These are phyloP conservation scores for Heliconius eleuchia DNA, from an alignment of 1,140 invertebrate genomes.

Conservation along the genomic window DNA sequence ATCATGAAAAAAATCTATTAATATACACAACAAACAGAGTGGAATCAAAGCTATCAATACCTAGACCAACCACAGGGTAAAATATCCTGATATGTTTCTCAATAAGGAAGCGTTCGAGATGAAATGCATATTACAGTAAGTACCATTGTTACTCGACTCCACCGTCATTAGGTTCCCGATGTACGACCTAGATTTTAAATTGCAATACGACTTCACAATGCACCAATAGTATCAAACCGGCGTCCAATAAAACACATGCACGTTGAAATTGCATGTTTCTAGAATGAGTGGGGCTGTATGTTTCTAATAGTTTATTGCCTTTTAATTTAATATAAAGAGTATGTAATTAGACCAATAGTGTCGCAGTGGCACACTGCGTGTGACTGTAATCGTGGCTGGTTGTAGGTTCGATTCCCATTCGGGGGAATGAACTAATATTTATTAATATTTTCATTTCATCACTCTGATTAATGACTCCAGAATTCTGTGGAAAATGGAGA, in stretches of 20 bases:
- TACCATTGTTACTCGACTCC: conserved; percentile 18
- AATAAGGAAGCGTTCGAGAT: conserved; percentile 14
- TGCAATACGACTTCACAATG: conserved; percentile 33
- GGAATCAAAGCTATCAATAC: neutral
- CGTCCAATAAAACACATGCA: conserved; percentile 37
- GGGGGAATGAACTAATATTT: too few species aligned
- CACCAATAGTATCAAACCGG: conserved; percentile 29
- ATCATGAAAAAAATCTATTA: too few species aligned
- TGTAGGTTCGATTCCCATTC: too few species aligned
- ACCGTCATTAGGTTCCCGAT: conserved; percentile 33
- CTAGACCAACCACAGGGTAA: neutral
- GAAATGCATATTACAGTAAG: conserved; percentile 8
- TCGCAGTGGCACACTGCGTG: too few species aligned
- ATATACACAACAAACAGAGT: neutral
- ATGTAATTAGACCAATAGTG: too few species aligned
- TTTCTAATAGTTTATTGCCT: neutral
- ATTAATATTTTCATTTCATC: too few species aligned
- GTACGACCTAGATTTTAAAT: conserved; percentile 41
- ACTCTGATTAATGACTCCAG: too few species aligned
- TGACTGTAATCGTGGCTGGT: too few species aligned
- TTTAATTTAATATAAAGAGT: neutral
- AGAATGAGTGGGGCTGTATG: conserved; percentile 18
- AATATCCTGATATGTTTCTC: neutral
- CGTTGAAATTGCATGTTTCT: conserved; percentile 27
- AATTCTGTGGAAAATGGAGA: neutral